Base-by-base conservation (phyloP, 2,113 vertebrate species). In the Ciconia stormi region DNA sequence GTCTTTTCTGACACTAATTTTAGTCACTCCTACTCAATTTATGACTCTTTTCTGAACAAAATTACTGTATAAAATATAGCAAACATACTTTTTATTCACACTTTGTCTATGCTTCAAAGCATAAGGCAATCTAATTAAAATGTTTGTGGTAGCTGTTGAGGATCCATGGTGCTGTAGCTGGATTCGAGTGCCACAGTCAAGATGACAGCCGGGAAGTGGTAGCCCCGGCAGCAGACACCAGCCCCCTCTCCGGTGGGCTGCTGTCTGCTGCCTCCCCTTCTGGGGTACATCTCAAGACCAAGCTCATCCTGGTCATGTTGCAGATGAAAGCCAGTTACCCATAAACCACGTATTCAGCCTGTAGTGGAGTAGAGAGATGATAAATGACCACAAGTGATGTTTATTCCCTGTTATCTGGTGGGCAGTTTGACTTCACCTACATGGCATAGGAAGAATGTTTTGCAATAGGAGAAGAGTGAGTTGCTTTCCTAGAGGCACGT, bases 101-200 rank as follows among this genome's bases (percentile, higher is more conserved):
- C 29, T 30, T 4, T 27, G 5, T 30, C 56, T 87, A 7, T 53
- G 2, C 16, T 70, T 87, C 20, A 67, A 78, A 83, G 38, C 0
- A 0, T 70, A 50, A 71, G 30, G 22, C 6, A 52, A 13, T 61
- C 16, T 52, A 29, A 73, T 70, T 32, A 38, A 78, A 80, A 23
- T 23, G 10, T 38, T 70, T 82, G 12, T 46, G 59, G 18, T 26
- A 16, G 7, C 11, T 85, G 49, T 50, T 79, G 49, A 56, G n/a
- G 23, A 23, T 67, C 32, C 10, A 10, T 50, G 18, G 27, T 71
- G n/a, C 49, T 58, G 77, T 29, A 73, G 44, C 63, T 49, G 65
- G 32, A 49, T 34, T 78, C 0, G 0, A 36, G 44, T 69, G 26
- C 23, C 1, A 0, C 11, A 53, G 21, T 7, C 0, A 0, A 53